These are phyloP conservation scores for Girardinichthys multiradiatus DNA, from an alignment of 2,113 vertebrate species.

Conservation along the genomic window DNA sequence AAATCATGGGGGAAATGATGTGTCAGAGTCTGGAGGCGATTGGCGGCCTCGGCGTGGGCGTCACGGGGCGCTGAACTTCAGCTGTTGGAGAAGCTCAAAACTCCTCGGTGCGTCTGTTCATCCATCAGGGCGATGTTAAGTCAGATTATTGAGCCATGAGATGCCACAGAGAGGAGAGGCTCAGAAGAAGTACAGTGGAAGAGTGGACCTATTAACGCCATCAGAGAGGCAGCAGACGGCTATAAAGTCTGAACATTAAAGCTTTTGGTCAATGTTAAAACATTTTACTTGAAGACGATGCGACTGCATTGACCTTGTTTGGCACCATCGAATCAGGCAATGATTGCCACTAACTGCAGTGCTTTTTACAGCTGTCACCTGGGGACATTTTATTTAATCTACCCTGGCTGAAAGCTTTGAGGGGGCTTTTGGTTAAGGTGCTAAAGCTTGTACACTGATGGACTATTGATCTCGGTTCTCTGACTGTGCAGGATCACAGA, in stretches of 20 bases:
- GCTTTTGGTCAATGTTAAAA: conserved; percentile 51
- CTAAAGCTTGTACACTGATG: conserved; percentile 55
- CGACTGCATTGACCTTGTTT: conserved; percentile 57
- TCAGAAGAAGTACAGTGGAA: conserved; percentile 25
- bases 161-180: conserved; percentile 42
- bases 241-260: conserved; percentile 39
- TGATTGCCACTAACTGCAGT: conserved; percentile 37
- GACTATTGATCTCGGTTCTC: conserved; percentile 62
- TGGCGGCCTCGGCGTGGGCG: conserved; percentile 36
- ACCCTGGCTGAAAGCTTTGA: conserved; percentile 15
- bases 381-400: conserved; percentile 42
- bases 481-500: conserved; percentile 38
- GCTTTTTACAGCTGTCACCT: conserved; percentile 29
- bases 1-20: conserved; percentile 75
- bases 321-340: conserved; percentile 48
- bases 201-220: conserved; percentile 26
- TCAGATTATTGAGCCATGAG: conserved; percentile 60
- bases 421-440: conserved; percentile 52
- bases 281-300: conserved; percentile 41
- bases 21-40: conserved; percentile 63
- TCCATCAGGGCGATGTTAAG: conserved; percentile 68
- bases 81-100: conserved; percentile 38
- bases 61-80: conserved; percentile 48
- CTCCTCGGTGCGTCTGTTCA: conserved; percentile 53
- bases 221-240: conserved; percentile 29